A percentile compares a stretch with the other conserved stretches of the same genome.
Conservation (phyloP, 2,113 vertebrate species). For the Raphicerus campestris region DNA sequence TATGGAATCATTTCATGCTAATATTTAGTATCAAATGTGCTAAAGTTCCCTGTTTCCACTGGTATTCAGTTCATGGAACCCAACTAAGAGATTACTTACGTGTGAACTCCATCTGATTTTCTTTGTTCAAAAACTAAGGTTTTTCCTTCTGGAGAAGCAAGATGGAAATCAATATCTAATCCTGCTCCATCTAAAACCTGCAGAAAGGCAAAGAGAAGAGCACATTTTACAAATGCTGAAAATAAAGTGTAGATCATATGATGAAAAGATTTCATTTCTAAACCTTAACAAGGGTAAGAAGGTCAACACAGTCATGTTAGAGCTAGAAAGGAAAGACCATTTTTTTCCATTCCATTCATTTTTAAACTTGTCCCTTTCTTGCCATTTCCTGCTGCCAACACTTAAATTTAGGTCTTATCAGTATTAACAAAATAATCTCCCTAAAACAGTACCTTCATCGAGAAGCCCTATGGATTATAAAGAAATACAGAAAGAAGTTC, state of each 20-base stretch:
- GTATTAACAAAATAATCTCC: slow-evolving; percentile 20
- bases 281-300: background rate
- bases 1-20: background rate
- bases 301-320: background rate
- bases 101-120: slow-evolving; percentile 97
- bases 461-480: background rate
- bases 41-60: background rate
- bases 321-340: slow-evolving; percentile 7
- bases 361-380: background rate
- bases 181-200: slow-evolving; percentile 96
- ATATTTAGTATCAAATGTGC: background rate
- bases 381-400: background rate
- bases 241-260: background rate
- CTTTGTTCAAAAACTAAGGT: slow-evolving; percentile 89
- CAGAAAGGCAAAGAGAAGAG: slow-evolving; percentile 30
- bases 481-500: background rate
- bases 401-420: slow-evolving; percentile 12
- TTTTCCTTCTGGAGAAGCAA: slow-evolving; percentile 89
- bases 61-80: background rate
- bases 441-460: background rate
- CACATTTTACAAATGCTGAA: slow-evolving; percentile 22
- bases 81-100: slow-evolving; percentile 83
- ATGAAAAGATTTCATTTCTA: slow-evolving; percentile 3
- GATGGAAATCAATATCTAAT: slow-evolving; percentile 93
- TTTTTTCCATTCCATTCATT: background rate